Conservation (phyloP, 1,140 invertebrate genomes). For the Saxidomus purpurata region DNA sequence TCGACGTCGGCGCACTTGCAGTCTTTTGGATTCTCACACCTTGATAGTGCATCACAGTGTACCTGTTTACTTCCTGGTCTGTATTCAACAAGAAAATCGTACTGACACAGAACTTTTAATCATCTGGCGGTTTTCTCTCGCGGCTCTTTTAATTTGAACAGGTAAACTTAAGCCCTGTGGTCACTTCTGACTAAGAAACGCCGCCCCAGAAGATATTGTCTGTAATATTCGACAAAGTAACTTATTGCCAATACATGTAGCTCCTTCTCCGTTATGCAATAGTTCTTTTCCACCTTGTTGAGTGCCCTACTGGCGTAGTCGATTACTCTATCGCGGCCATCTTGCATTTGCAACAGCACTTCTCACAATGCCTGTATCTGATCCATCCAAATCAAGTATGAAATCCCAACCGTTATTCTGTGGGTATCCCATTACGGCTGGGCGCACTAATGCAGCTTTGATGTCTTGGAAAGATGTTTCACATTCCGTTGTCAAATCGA, state of each 20-base stretch:
- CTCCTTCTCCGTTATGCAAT: slow-evolving; percentile 79
- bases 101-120: slow-evolving; percentile 70
- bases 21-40: slow-evolving; percentile 28
- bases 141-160: slow-evolving; percentile 44
- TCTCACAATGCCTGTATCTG: slow-evolving; percentile 72
- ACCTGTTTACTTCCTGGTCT: slow-evolving; percentile 57
- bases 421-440: slow-evolving; percentile 6
- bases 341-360: slow-evolving; percentile 75
- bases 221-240: slow-evolving; percentile 54
- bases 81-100: slow-evolving; percentile 72
- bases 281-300: slow-evolving; percentile 87
- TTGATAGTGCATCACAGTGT: slow-evolving; percentile 67
- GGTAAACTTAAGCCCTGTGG: too few relatives aligned
- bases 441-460: background rate
- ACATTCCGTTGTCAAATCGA: too few relatives aligned
- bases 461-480: background rate
- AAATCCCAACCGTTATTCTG: slow-evolving; percentile 10
- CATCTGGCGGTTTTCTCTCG: slow-evolving; percentile 72
- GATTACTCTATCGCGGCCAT: slow-evolving; percentile 66
- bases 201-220: slow-evolving; percentile 69
- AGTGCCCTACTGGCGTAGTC: slow-evolving; percentile 70
- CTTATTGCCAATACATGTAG: slow-evolving; percentile 68
- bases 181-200: slow-evolving; percentile 67
- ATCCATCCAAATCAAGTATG: slow-evolving; percentile 73
- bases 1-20: slow-evolving; percentile 40